Evolutionary conservation across 64 coral and sea anemone species (phyloP).

Genomic region (Platygyra sinensis): DNA sequence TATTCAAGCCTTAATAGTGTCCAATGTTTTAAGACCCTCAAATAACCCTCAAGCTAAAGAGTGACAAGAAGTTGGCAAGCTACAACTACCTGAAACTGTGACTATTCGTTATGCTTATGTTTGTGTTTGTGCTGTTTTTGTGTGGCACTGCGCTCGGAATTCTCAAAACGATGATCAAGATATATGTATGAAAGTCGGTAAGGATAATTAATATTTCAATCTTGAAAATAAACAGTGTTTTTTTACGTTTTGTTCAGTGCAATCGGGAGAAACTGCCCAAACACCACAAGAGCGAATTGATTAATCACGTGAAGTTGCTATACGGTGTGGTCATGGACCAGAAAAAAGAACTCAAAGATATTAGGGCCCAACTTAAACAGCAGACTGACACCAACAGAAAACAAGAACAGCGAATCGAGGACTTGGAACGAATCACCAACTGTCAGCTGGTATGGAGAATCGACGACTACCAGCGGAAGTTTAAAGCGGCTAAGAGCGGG

Average conservation of each 20-base stretch:
- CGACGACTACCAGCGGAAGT: constrained; percentile 77
- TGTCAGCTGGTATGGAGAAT: constrained; percentile 92
- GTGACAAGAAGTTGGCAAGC: too few species aligned
- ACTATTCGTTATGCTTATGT: too few species aligned
- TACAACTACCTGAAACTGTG: too few species aligned
- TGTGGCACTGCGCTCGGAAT: too few species aligned
- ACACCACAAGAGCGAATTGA: constrained; percentile 80
- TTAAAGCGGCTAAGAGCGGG: constrained; percentile 77
- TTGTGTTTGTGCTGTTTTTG: too few species aligned
- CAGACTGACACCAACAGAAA: constrained; percentile 44
- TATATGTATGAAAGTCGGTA: too few species aligned
- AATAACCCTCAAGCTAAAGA: too few species aligned
- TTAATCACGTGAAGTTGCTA: constrained; percentile 77
- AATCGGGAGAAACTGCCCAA: constrained; percentile 92
- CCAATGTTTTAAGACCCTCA: too few species aligned
- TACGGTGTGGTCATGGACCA: constrained; percentile 63
- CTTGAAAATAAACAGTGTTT: neutral
- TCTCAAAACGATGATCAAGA: too few species aligned
- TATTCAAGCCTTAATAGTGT: too few species aligned
- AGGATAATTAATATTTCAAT: too few species aligned
- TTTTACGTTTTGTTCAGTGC: constrained; percentile 36
- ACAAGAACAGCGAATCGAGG: constrained; percentile 59
- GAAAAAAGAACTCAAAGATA: constrained; percentile 44
- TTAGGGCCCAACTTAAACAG: constrained; percentile 26
- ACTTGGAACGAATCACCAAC: constrained; percentile 85